Conservation (phyloP, 2,113 vertebrate genomes). For the Mus musculus region GRCm39 chr16:95719001-95719500, state of each 20-base stretch:
- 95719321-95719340: neutral
- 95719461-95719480: neutral
- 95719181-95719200: neutral
- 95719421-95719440: too few species aligned
- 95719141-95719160: neutral
- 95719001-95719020: neutral
- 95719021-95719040: neutral
- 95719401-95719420: neutral
- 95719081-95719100: neutral
- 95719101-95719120: neutral
- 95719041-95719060: neutral
- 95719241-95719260: neutral
- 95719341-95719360: fast-evolving
- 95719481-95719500: fast-evolving
- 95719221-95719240: neutral
- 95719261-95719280: too few species aligned
- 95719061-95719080: neutral
- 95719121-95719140: neutral
- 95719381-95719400: neutral
- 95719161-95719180: fast-evolving
- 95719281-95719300: neutral
- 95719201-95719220: neutral
- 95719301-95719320: fast-evolving
- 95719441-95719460: neutral
- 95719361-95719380: neutral